Conservation (phyloP, 53 echinoderm and acorn worm species). For the Astropecten irregularis region DNA sequence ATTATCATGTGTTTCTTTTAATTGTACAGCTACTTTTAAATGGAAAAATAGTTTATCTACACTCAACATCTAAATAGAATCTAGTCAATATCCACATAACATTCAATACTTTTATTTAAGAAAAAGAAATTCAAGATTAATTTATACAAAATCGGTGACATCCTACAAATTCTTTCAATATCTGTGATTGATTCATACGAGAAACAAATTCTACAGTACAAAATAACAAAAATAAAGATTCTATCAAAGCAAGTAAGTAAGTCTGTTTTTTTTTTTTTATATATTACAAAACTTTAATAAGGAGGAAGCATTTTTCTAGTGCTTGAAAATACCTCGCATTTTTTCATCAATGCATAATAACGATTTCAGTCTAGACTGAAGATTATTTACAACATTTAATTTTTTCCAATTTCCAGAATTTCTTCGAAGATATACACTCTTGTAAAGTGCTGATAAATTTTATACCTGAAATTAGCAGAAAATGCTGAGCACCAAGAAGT, state of each 20-base stretch:
- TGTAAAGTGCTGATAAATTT: too few species aligned
- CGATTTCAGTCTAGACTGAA: neutral
- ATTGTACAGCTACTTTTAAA: neutral
- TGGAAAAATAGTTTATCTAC: slow-evolving; percentile 49
- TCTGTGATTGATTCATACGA: too few species aligned
- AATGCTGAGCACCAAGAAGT: too few species aligned
- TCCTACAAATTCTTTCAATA: too few species aligned
- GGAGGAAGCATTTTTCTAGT: neutral
- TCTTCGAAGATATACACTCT: too few species aligned
- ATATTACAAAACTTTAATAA: neutral
- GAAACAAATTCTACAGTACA: slow-evolving; percentile 29
- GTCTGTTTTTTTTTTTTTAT: neutral
- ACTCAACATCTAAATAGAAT: slow-evolving; percentile 25
- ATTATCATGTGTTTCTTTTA: too few species aligned
- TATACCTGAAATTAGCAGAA: too few species aligned
- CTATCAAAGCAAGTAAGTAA: neutral
- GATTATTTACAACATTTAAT: neutral
- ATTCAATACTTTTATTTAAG: slow-evolving; percentile 1
- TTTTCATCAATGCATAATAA: neutral
- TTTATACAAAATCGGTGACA: slow-evolving; percentile 36
- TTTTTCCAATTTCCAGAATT: too few species aligned
- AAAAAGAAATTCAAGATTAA: neutral
- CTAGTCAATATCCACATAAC: slow-evolving; percentile 25
- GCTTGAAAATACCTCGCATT: neutral
- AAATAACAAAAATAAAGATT: slow-evolving; percentile 49